Base-by-base conservation (phyloP, 2,797 vertebrate genomes). In the Denticeps clupeoides region DNA sequence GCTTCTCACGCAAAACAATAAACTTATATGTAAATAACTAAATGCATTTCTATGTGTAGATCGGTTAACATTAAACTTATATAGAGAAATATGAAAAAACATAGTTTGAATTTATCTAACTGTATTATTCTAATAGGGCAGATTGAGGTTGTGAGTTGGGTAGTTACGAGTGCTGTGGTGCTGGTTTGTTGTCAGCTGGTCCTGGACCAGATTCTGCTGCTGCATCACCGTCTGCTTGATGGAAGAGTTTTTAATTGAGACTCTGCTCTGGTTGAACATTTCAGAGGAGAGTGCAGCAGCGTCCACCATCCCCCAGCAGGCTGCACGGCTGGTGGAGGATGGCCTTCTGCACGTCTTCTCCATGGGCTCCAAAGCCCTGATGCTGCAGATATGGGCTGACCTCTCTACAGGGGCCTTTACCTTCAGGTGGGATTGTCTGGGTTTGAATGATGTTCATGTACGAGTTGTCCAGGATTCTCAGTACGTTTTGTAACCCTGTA, bases 301-400 rank as follows among this genome's bases (percentile, higher is more conserved):
- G 8, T 2, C 33, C 2, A 33, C 37, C n/a, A n/a, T n/a, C 7
- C 16, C 33, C n/a, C 33, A 19, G 15, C 16, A 7, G 7, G 16
- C 33, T 19, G 16, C 15, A 16, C 15, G 5, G 19, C 16, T 81
- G 56, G n/a, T 77, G 42, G 89, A 91, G 56, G 85, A 88, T 47
- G 74, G 79, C 43, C 90, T 87, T 25, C 54, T 92, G 64, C 95
- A 99, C 67, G 65, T 95, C 50, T 73, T 97, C 58, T 97, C 95
- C 25, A 53, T 99, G 82, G 95, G 95, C 61, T 99, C 95, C 61
- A 97, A 93, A 73, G 86, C 87, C 1, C 25, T 98, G 72, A 99
- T 97, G 91, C 84, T 99, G 57, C 95, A 99, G 82, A 82, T 95
- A 64, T 99, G 95, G 95, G 83, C 87, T n/a, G 81, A 91, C 68